Evolutionary conservation across 2,888 invertebrate genomes (phyloP), one percentile per base, ranked within the genome.

Genomic region (Mesorhabditis spiculigera): DNA sequence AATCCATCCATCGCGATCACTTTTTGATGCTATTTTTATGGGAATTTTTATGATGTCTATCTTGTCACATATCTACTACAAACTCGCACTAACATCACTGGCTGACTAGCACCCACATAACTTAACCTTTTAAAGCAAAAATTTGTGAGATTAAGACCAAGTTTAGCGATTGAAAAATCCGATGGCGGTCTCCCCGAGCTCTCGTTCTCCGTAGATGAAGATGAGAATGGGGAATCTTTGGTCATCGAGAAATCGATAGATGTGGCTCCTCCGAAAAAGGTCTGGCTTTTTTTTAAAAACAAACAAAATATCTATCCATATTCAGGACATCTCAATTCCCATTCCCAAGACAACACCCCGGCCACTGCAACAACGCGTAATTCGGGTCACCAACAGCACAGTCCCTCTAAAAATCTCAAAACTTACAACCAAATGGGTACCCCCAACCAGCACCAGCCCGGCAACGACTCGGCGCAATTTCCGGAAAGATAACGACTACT

Each of bases 401-500:
- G 71, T 71, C 10, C 68, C 67, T 13, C 67, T 71, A n/a, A 64
- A 13, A 44, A 43, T 16, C 62, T 45, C 62, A 45, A 69, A 16
- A 63, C 13, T 65, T 28, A 62, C 44, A 8, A 43, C 58, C 2
- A 45, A 43, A 50, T 50, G 10, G n/a, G 8, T n/a, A 13, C 58
- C 58, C n/a, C 58, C 10, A 50, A 50, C 62, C 75, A 13, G 69
- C 75, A 74, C 73, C 28, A 67, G 63, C 4, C 70, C 66, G 42
- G 71, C 78, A 4, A 78, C 75, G 44, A 77, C 78, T 28, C 68
- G 73, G 8, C 77, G 74, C 66, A 84, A 84, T 71, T 82, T 75
- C 68, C 69, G 84, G 67, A 78, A 79, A 66, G 80, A 83, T 63
- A 77, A 80, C 66, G 84, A 84, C 66, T 84, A 84, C 64, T 84